These are phyloP conservation scores for Drosophila birchii DNA, from an alignment of 2,888 invertebrate species.

Conservation along the genomic window DNA sequence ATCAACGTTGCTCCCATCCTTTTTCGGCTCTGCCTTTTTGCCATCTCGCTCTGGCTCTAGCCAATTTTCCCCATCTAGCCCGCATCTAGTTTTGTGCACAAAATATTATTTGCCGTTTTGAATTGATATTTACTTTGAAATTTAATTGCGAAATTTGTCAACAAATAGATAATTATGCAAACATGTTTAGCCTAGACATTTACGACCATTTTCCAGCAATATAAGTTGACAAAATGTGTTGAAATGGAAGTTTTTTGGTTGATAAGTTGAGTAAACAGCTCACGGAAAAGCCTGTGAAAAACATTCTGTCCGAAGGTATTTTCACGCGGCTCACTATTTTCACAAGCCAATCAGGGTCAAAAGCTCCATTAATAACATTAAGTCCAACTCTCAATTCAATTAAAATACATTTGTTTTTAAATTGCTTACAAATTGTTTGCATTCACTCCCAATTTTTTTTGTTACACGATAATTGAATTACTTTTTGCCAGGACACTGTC, in stretches of 20 bases:
- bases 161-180: slow-evolving; percentile 22
- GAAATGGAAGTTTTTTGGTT: no score
- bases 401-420: slow-evolving; percentile 60
- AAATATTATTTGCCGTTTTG: slow-evolving; percentile 58
- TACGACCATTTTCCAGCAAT: neutral
- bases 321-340: neutral
- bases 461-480: slow-evolving; percentile 38
- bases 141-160: slow-evolving; percentile 74
- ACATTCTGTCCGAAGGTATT: neutral
- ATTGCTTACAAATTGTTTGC: slow-evolving; percentile 57
- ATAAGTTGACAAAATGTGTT: neutral
- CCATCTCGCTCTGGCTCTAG: slow-evolving; percentile 22
- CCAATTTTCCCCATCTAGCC: slow-evolving; percentile 58
- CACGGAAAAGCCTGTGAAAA: neutral
- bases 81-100: slow-evolving; percentile 55
- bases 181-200: slow-evolving; percentile 8
- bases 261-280: slow-evolving; percentile 11
- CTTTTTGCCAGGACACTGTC: slow-evolving; percentile 35
- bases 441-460: slow-evolving; percentile 39
- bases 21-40: slow-evolving; percentile 2
- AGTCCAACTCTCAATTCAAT: slow-evolving; percentile 62
- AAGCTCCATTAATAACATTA: slow-evolving; percentile 47
- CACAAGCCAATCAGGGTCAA: slow-evolving; percentile 30
- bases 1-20: slow-evolving; percentile 48
- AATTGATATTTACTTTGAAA: slow-evolving; percentile 66